Evolutionary conservation across 2,113 vertebrate species (phyloP).

Genomic region (Merops nubicus): DNA sequence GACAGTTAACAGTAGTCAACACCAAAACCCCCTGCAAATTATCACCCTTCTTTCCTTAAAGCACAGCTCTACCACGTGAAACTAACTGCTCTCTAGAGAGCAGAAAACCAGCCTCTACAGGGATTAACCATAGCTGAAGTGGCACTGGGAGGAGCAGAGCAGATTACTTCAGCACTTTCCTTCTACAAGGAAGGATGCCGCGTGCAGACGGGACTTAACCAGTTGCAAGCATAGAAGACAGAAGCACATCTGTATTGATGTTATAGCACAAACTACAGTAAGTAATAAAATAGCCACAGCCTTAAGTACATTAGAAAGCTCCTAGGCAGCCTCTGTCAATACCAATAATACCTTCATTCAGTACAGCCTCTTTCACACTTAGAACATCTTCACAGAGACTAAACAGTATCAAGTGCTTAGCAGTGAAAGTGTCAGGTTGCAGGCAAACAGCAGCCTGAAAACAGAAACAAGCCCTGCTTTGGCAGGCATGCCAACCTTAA

Average conservation of each 20-base stretch:
- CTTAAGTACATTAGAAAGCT: not conserved
- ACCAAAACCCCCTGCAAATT: not conserved
- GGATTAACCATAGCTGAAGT: not conserved
- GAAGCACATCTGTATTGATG: not conserved
- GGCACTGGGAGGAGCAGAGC: not conserved
- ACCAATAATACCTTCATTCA: not conserved
- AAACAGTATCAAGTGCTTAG: slow-evolving; percentile 47
- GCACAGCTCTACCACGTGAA: not conserved
- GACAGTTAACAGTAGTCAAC: not conserved
- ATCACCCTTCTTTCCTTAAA: not conserved
- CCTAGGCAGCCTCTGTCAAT: not conserved
- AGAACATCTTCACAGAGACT: not conserved
- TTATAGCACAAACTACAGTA: not conserved
- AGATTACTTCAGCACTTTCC: not conserved
- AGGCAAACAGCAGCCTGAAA: slow-evolving; percentile 7
- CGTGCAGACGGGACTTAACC: not conserved
- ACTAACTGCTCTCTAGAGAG: not conserved
- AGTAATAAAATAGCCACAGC: not conserved
- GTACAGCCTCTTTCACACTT: not conserved
- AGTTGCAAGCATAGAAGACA: not conserved
- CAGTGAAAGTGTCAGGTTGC: slow-evolving; percentile 49
- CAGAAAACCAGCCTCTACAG: not conserved
- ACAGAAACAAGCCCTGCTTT: slow-evolving; percentile 3
- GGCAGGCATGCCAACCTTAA: not conserved
- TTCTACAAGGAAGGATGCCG: not conserved